A percentile compares a stretch with the other conserved stretches of the same genome.
Evolutionary conservation across 2,888 invertebrate species (phyloP).

Genomic region (Dryocosmus kuriphilus): DNA sequence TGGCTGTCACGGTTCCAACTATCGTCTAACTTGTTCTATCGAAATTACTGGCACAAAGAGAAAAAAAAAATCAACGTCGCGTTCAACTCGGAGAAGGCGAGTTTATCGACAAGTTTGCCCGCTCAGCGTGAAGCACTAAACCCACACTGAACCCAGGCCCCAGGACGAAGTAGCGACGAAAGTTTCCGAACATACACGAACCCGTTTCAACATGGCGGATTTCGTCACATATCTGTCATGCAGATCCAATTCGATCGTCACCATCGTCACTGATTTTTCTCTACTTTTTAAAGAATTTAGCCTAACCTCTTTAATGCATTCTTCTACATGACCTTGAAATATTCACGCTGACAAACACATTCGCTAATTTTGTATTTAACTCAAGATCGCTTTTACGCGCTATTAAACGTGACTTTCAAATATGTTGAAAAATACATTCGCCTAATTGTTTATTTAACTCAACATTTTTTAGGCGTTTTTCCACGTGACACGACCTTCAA

Average conservation of each 20-base stretch:
- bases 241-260: constrained; percentile 21
- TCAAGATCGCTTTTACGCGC: too few relatives aligned
- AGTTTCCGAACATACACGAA: constrained; percentile 20
- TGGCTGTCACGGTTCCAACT: background rate
- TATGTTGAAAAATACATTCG: too few relatives aligned
- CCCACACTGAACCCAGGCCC: constrained; percentile 38
- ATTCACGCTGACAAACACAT: background rate
- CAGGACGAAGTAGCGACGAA: constrained; percentile 23
- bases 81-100: constrained; percentile 9
- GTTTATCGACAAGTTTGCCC: constrained; percentile 36
- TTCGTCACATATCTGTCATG: constrained; percentile 9
- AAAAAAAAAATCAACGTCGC: constrained; percentile 5
- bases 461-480: too few relatives aligned
- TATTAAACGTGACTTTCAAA: too few relatives aligned
- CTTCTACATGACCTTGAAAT: background rate
- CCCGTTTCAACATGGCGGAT: constrained; percentile 16
- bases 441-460: too few relatives aligned
- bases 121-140: constrained; percentile 17
- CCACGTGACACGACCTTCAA: too few relatives aligned
- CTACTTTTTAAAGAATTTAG: background rate
- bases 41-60: background rate
- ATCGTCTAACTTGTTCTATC: background rate
- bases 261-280: background rate
- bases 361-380: too few relatives aligned
- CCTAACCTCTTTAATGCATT: background rate